Evolutionary conservation across 2,797 vertebrate genomes (phyloP), one percentile per base, ranked within the genome.

Genomic region (Australoheros facetus): DNA sequence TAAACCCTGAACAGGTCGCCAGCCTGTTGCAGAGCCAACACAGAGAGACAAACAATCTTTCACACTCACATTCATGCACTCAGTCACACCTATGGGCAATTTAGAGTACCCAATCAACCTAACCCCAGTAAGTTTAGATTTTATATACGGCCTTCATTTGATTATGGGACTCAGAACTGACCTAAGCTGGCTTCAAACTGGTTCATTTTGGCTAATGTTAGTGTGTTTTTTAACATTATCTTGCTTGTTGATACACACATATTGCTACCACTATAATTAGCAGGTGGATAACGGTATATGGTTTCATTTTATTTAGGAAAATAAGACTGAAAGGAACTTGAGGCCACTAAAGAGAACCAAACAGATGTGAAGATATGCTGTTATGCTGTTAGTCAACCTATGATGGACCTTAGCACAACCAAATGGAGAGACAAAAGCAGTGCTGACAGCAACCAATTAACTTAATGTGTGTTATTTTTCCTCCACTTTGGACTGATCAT

Each of bases 141-240:
- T 7, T 12, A 39, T 39, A 39, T 39, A 12, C 3, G 37, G 9
- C 10, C 37, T 39, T 39, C 37, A 10, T 39, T 9, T 39, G 37
- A 1, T 39, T 39, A 3, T 39, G 37, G 37, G 1, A 3, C 10
- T 39, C 10, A 39, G 10, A 39, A 39, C 37, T 3, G 37, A 39
- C 9, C 2, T 30, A 30, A 30, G 28, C 28, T 26, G 59, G 39
- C 34, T 42, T 62, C 7, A 0, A 16, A 23, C 7, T 8, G 58
- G 58, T 7, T 3, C 13, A 21, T n/a, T 42, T 62, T 21, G 42
- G 39, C 21, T 10, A 64, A 42, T 17, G 42, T 42, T 64, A 42
- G 5, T 0, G 4, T 26, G 51, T 17, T 7, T 53, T 1, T n/a
- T 45, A 14, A 10, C 14, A 21, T 17, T 64, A n/a, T 42, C 37